Evolutionary conservation across 2,888 invertebrate genomes (phyloP).

Genomic region (Trypoxylon attenuatum): DNA sequence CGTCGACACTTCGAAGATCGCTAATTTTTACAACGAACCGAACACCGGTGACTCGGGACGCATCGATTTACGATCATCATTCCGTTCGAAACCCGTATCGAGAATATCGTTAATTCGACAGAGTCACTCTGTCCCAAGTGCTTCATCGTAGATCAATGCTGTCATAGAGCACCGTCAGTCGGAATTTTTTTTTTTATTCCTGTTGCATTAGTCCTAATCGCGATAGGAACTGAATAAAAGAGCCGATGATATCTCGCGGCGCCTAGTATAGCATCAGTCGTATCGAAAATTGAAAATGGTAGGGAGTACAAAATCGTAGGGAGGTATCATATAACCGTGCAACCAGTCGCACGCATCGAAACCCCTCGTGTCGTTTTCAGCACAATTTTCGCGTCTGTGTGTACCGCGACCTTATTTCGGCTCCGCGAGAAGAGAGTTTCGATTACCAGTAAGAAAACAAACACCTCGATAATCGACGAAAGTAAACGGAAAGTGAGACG

Average conservation of each 20-base stretch:
- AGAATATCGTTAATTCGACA: no score
- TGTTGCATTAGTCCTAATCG: slow-evolving; percentile 18
- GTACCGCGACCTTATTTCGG: no score
- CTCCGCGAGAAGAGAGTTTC: no score
- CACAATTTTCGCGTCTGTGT: neutral
- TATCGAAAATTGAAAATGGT: slow-evolving; percentile 60
- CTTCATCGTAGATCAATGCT: neutral
- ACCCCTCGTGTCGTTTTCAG: neutral
- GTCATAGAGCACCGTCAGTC: neutral
- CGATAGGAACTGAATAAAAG: slow-evolving; percentile 44
- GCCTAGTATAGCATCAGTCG: slow-evolving; percentile 28
- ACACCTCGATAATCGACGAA: no score
- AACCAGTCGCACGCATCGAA: slow-evolving; percentile 10
- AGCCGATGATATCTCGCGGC: slow-evolving; percentile 30
- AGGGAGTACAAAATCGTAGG: slow-evolving; percentile 61
- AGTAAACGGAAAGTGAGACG: no score
- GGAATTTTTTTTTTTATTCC: neutral
- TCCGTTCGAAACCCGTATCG: no score
- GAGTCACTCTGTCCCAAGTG: no score
- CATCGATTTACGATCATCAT: neutral
- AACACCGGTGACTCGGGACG: slow-evolving; percentile 23
- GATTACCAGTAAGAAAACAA: no score
- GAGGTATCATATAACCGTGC: no score
- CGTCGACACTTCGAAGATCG: slow-evolving; percentile 29
- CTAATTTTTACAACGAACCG: slow-evolving; percentile 22